A percentile compares a stretch with the other conserved stretches of the same genome.
Conservation (phyloP, 2,888 invertebrate genomes). For the Laothoe populi region DNA sequence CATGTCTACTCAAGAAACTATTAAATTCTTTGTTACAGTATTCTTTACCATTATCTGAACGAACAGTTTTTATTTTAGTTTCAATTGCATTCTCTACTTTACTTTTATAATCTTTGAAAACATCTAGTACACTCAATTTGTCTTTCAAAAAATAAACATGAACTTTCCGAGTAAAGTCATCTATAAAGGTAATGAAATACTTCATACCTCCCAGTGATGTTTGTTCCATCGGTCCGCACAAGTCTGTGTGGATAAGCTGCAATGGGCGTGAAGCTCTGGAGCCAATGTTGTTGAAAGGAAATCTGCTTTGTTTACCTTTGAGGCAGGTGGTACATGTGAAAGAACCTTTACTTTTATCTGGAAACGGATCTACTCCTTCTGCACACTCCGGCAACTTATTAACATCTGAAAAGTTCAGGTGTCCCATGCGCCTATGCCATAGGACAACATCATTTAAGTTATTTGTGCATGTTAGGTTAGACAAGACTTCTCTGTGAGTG, state of each 20-base stretch:
- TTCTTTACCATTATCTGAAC: no score
- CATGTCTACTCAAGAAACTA: no score
- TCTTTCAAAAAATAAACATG: no score
- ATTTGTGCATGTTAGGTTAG: constrained; percentile 29
- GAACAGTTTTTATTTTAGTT: no score
- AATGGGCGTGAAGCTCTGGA: background rate
- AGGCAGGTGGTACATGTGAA: background rate
- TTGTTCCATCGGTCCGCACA: background rate
- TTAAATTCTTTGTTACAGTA: no score
- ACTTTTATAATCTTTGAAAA: no score
- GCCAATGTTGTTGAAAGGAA: background rate
- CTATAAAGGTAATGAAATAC: background rate
- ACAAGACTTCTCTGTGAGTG: constrained; percentile 14
- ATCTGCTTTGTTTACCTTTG: background rate
- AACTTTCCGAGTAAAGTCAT: no score
- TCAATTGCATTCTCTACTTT: no score
- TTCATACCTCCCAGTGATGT: background rate
- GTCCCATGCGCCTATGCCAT: constrained; percentile 12
- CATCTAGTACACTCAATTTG: no score
- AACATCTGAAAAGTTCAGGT: constrained; percentile 26
- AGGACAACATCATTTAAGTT: background rate
- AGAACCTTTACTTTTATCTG: no score
- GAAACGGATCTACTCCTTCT: background rate
- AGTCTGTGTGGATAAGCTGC: background rate
- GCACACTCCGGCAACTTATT: background rate